A percentile compares a stretch with the other conserved stretches of the same genome.
These are phyloP conservation scores for Drosophila eugracilis DNA, from an alignment of 1,140 invertebrate genomes.

Conservation along the genomic window DNA sequence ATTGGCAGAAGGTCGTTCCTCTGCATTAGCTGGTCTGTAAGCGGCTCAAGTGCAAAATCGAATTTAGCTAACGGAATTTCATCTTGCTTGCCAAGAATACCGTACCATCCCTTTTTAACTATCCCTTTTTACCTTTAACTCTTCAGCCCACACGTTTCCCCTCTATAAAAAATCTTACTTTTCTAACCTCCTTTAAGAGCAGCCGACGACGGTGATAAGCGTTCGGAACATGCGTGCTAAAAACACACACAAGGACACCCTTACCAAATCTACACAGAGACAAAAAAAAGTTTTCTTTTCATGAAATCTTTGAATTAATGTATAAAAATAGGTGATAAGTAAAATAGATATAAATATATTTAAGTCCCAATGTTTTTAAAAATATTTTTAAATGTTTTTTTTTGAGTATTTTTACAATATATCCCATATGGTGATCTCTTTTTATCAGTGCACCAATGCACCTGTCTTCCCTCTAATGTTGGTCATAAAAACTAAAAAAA, in stretches of 20 bases:
- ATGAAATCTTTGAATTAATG: too few relatives aligned
- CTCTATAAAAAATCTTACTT: background rate
- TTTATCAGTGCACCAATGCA: conserved; percentile 15
- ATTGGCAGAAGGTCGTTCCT: conserved; percentile 53
- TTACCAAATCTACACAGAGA: background rate
- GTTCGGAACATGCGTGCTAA: conserved; percentile 76
- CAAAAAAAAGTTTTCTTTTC: background rate
- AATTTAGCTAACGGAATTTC: conserved; percentile 79
- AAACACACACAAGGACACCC: conserved; percentile 44
- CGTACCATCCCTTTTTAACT: conserved; percentile 5
- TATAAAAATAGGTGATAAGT: too few relatives aligned
- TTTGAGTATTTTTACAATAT: too few relatives aligned
- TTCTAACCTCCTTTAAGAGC: conserved; percentile 34
- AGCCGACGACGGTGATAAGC: conserved; percentile 69
- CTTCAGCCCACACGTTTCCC: conserved; percentile 9
- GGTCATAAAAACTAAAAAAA: conserved; percentile 31
- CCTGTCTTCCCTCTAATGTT: conserved; percentile 26
- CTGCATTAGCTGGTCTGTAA: conserved; percentile 73
- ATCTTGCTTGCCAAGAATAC: conserved; percentile 66
- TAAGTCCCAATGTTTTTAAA: too few relatives aligned
- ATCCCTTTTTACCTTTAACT: conserved; percentile 11
- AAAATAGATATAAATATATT: too few relatives aligned
- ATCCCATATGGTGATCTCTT: background rate
- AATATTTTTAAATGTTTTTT: too few relatives aligned
- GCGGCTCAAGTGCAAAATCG: conserved; percentile 81